phyloP scores from a whole-genome alignment of 2,113 vertebrate species.

The Coryphaenoides rupestris region DNA sequence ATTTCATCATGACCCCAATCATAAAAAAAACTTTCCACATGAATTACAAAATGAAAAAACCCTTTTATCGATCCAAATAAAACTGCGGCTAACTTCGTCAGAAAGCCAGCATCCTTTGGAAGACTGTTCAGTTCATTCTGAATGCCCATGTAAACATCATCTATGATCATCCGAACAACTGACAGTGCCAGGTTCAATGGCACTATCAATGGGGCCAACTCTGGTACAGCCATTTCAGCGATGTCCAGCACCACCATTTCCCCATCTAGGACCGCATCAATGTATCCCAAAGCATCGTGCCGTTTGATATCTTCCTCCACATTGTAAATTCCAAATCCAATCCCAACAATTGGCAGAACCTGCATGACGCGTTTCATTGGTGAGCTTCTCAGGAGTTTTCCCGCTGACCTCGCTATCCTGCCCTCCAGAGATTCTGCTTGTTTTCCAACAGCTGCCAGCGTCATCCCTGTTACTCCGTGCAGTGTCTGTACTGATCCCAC shows the following conservation, averaged over 20 bases:
- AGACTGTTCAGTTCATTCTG: slow-evolving; percentile 34
- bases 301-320: slow-evolving; percentile 16
- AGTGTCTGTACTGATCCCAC: slow-evolving; percentile 2
- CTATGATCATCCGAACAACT: slow-evolving; percentile 31
- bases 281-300: slow-evolving; percentile 16
- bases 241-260: background rate
- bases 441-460: slow-evolving; percentile 15
- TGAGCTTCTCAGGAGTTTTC: slow-evolving; percentile 12
- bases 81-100: slow-evolving; percentile 19
- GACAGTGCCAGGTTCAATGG: slow-evolving; percentile 33
- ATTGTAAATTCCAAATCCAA: slow-evolving; percentile 43
- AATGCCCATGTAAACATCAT: slow-evolving; percentile 38
- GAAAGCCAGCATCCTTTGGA: slow-evolving; percentile 24
- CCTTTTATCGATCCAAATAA: slow-evolving; percentile 3
- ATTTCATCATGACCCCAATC: slow-evolving; percentile 32
- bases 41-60: fast-evolving
- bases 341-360: slow-evolving; percentile 28
- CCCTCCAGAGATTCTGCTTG: slow-evolving; percentile 12
- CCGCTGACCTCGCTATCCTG: slow-evolving; percentile 5
- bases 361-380: background rate
- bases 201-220: slow-evolving; percentile 24
- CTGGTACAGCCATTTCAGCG: slow-evolving; percentile 2
- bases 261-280: slow-evolving; percentile 15
- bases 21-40: slow-evolving; percentile 22
- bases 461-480: slow-evolving; percentile 30